Base-by-base conservation (phyloP, 1,140 invertebrate genomes). In the Drosophila ercepeae region DNA sequence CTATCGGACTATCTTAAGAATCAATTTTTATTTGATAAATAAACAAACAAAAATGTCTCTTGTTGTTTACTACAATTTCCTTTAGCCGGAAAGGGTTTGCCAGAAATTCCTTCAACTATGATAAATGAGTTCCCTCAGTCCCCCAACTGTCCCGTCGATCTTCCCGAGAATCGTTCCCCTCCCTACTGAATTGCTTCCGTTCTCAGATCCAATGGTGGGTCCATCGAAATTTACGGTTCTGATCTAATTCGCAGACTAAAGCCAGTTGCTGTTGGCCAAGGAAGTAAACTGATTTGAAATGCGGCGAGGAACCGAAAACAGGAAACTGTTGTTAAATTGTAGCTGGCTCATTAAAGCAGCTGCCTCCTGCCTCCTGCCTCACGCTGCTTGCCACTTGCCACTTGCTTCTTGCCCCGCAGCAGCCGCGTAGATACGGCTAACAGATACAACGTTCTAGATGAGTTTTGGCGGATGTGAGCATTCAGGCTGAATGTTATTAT, bases 281-380 rank as follows among this genome's bases (percentile, higher is more conserved):
- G 82, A 88, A 88, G 82, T 88, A 75, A 75, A 88, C 82, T 77
- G 82, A 88, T 88, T 88, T 88, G 77, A 89, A 82, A 78, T 64
- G 79, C 68, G 52, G 78, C 72, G 63, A 82, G 78, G 78, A 82
- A 82, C 78, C 69, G 39, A 61, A 77, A 84, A 88, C 81, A 84
- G 81, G 81, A 84, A 84, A 78, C 82, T 69, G 72, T 75, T 88
- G 72, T 69, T 88, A 84, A 84, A 81, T 86, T 84, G 81, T 86
- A 67, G 52, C 73, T 68, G 63, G 81, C 81, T 84, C 82, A 84
- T 84, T 84, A 84, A 84, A 88, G 63, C 81, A 73, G 81, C 64
- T 73, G 60, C 74, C 64, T 69, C 18, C 27, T 50, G 48, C 9
- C 29, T 32, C 11, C 9, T 32, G 29, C 11, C 29, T 9, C 29